Base-by-base conservation (phyloP, 2,888 invertebrate genomes). In the Pristionchus japonicus region DNA sequence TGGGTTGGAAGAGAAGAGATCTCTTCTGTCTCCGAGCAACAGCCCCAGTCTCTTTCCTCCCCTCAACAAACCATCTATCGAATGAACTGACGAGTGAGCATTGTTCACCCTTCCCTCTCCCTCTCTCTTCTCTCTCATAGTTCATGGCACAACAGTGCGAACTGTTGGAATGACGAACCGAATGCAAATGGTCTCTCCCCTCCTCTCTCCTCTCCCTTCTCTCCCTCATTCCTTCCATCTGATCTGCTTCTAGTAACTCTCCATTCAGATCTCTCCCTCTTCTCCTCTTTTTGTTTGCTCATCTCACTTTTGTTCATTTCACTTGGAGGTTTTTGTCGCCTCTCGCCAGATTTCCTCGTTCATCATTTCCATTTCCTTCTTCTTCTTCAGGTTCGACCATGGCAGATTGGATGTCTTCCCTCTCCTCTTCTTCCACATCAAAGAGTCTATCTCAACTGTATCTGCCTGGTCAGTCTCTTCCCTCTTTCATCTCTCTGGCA, bases 121-220 rank as follows among this genome's bases (percentile, higher is more conserved):
- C 57, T 77, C 86, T 49, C 70, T 47, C 37, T 86, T 88, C 86
- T 87, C 82, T 88, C 84, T 82, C 67, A 52, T 34, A 34, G 34
- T 27, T 61, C 61, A 61, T 61, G 20, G 61, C 61, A 61, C n/a
- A 61, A 61, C n/a, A 27, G 61, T 61, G 61, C 61, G 61, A 61
- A 61, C 61, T 61, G 11, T 61, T 13, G 61, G 61, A 23, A 61
- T 61, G 61, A 20, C 70, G 70, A 70, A 34, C n/a, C 34, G 37
- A 34, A 70, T 70, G 40, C 20, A 40, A 47, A 80, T 47, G 43
- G 43, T 40, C n/a, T 43, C 77, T 23, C 37, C 80, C 64, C 88
- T 40, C 43, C 31, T 74, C 49, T 23, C 23, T n/a, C 77, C 43
- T 34, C 67, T 57, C 61, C 27, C 88, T 4, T n/a, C 67, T 61